Base-by-base conservation (phyloP, 2,797 vertebrate genomes). In the Miichthys miiuy region DNA sequence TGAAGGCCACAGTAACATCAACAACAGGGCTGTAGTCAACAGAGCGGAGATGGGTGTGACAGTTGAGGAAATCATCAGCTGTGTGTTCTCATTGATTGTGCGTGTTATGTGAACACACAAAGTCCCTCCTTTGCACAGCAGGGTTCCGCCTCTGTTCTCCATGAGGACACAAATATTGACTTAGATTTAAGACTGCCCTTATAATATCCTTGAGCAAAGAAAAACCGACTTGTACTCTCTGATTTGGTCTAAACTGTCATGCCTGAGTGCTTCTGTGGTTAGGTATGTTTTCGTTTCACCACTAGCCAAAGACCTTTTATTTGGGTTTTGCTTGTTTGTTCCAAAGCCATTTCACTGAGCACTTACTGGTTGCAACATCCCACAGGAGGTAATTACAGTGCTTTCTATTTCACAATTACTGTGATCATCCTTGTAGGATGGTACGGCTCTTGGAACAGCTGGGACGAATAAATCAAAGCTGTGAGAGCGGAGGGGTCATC, bases 401-500 rank as follows among this genome's bases (percentile, higher is more conserved):
- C 76, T 76, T 88, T 89, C 72, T 82, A 64, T 87, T 87, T 80
- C 72, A 79, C 90, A 83, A 82, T 87, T 87, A 88, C 84, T 82
- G 75, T 79, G 83, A 87, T 92, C 88, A 87, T 73, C 78, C 56
- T 51, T 81, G 84, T 87, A 82, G 67, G 80, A 77, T 83, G 81
- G 79, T 68, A 44, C 68, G 57, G 83, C 58, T 80, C 63, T 38
- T 21, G 42, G 69, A 84, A 84, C 89, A 92, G 92, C 88, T 88
- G 83, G 80, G 89, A 78, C 12, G 30, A 83, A 88, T 91, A 90
- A 90, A 92, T 91, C 88, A 89, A 85, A 89, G 81, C 80, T 81
- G 75, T 25, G 73, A 57, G 85, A 75, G 75, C 61, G 55, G 78
- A 82, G 83, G 87, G 84, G 57, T 64, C 12, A 41, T 64, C 75